A percentile compares a stretch with the other conserved stretches of the same genome.
Conservation (phyloP, 1,140 invertebrate species). For the Apis laboriosa region DNA sequence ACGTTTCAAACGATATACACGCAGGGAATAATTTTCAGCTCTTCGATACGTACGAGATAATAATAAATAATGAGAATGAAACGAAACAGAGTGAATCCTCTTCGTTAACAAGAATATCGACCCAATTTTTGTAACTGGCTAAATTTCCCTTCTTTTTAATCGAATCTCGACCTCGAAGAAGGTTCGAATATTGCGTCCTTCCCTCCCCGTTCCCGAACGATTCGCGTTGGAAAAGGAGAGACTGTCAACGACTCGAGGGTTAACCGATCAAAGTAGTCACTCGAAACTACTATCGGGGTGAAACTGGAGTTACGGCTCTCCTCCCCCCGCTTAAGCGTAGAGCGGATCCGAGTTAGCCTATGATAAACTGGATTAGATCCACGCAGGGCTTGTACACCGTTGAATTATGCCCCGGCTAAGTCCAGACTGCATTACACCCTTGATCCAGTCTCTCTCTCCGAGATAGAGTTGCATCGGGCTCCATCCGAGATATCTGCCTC, state of each 20-base stretch:
- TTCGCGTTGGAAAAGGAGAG: not conserved
- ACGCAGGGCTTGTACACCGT: not conserved
- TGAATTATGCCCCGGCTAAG: slow-evolving; percentile 11
- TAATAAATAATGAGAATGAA: not conserved
- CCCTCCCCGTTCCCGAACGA: no score
- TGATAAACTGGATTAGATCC: slow-evolving; percentile 25
- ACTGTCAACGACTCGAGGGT: not conserved
- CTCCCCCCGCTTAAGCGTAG: not conserved
- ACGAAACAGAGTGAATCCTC: not conserved
- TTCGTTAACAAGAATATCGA: not conserved
- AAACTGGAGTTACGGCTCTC: not conserved
- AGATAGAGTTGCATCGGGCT: not conserved
- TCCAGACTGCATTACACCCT: not conserved
- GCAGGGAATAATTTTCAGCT: not conserved
- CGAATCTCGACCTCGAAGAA: no score
- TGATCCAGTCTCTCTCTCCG: not conserved
- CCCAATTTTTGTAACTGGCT: not conserved
- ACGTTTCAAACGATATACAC: not conserved
- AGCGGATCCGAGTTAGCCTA: not conserved
- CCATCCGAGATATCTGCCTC: not conserved
- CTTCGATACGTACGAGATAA: not conserved
- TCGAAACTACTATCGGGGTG: not conserved
- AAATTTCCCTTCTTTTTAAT: not conserved
- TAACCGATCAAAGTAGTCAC: not conserved
- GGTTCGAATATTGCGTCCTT: no score